phyloP scores from a whole-genome alignment of 2,113 vertebrate species.

The Thamnaconus septentrionalis region DNA sequence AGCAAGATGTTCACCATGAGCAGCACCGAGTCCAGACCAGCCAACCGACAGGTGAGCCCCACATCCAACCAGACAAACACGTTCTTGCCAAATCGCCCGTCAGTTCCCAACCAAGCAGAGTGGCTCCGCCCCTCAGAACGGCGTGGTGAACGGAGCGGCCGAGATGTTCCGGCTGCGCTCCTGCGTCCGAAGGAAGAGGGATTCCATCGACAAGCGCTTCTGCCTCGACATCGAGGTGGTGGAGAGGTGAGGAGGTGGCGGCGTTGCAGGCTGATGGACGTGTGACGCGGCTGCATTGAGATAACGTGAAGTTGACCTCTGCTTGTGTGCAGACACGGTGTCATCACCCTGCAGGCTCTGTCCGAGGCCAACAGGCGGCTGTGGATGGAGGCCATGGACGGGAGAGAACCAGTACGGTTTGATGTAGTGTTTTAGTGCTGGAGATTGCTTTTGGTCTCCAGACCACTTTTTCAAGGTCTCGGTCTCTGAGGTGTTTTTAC shows the following conservation, averaged over 20 bases:
- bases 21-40: slow-evolving; percentile 88
- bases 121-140: slow-evolving; percentile 78
- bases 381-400: slow-evolving; percentile 98
- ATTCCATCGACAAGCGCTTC: slow-evolving; percentile 98
- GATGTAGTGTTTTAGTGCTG: background rate
- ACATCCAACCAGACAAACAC: background rate
- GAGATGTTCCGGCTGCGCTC: slow-evolving; percentile 93
- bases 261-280: background rate
- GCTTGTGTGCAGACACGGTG: slow-evolving; percentile 82
- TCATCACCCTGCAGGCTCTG: slow-evolving; percentile 93
- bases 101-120: background rate
- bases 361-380: slow-evolving; percentile 93
- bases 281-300: background rate
- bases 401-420: slow-evolving; percentile 89
- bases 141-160: slow-evolving; percentile 76
- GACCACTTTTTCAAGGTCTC: background rate
- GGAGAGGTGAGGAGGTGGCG: slow-evolving; percentile 81
- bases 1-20: slow-evolving; percentile 95
- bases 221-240: slow-evolving; percentile 97
- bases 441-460: too few relatives aligned
- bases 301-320: background rate
- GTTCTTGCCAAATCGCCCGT: background rate
- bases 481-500: background rate
- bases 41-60: slow-evolving; percentile 86
- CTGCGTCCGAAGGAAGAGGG: slow-evolving; percentile 93